Evolutionary conservation across 2,888 invertebrate genomes (phyloP), one percentile per base, ranked within the genome.

Genomic region (Drosophila suboccidentalis): DNA sequence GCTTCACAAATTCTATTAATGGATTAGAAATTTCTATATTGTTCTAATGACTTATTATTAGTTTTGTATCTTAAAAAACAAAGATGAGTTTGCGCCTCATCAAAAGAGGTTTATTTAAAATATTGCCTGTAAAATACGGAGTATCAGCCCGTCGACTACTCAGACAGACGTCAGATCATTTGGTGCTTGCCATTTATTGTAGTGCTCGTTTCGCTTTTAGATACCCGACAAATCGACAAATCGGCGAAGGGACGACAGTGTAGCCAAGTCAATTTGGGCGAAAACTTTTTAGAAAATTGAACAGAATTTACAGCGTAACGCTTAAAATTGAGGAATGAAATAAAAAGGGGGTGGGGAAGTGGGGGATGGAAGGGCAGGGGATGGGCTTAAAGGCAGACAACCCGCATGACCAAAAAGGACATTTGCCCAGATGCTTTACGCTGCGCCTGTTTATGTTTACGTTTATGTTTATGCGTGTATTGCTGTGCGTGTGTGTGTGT

Each of bases 261-360:
- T 29, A 34, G 47, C 38, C 63, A 67, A 81, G 74, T 77, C 84
- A 74, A 83, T 83, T 75, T 76, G 19, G 60, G 32, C 29, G 26
- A 77, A 83, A 78, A 82, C 78, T 84, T 87, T 86, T 86, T 74
- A 82, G 82, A 80, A 87, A 87, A 87, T 87, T 88, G 88, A 76
- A 78, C 78, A 26, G 67, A 82, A 84, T 84, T 86, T 86, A 81
- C 77, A 82, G 70, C 78, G 61, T 61, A 75, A 70, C 65, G 78
- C 43, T 59, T 70, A 47, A 65, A 75, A 73, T 62, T 64, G 75
- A 49, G 68, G 65, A 77, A 55, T 58, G 53, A 51, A 41, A 64
- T 36, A 26, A 8, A 26, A 26, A 11, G n/a, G 17, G 32, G 22
- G 10, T 41, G 34, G 29, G 15, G 1, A 22, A 22, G 22, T 4